Conservation (phyloP, 1,140 invertebrate species). For the Linepithema humile region DNA sequence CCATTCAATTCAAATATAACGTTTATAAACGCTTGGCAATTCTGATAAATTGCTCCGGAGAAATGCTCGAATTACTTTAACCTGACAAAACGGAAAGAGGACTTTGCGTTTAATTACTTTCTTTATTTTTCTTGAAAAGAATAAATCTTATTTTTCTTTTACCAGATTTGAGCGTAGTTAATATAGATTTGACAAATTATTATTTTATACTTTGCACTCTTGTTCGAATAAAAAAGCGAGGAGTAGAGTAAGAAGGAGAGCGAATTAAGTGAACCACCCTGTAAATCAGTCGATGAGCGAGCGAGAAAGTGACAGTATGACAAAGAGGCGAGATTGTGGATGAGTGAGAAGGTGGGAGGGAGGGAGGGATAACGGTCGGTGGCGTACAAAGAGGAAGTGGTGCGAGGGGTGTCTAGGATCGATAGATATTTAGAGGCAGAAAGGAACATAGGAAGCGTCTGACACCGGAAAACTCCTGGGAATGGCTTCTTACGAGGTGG, state of each 20-base stretch:
- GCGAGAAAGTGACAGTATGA: slow-evolving; percentile 14
- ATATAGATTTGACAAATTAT: slow-evolving; percentile 7
- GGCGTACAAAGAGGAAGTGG: slow-evolving; percentile 71
- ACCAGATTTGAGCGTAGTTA: not conserved
- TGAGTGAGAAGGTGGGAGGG: slow-evolving; percentile 40
- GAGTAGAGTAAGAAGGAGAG: not conserved
- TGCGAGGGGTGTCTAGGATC: slow-evolving; percentile 70
- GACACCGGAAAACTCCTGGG: slow-evolving; percentile 74
- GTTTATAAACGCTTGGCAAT: not conserved
- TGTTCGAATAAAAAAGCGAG: not conserved
- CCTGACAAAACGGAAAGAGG: not conserved
- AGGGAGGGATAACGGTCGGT: slow-evolving; percentile 68
- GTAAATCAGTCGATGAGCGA: not conserved
- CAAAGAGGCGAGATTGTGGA: not conserved
- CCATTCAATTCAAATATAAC: not conserved
- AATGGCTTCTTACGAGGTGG: slow-evolving; percentile 66
- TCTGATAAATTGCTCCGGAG: too few relatives aligned
- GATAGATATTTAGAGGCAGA: slow-evolving; percentile 76
- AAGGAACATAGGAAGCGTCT: slow-evolving; percentile 77
- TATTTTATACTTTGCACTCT: not conserved
- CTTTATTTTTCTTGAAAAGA: not conserved
- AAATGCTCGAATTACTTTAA: not conserved
- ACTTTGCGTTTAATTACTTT: not conserved
- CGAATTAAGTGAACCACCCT: not conserved
- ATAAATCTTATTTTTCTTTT: not conserved